Conservation (phyloP, 2,888 invertebrate genomes). For the Automeris io region DNA sequence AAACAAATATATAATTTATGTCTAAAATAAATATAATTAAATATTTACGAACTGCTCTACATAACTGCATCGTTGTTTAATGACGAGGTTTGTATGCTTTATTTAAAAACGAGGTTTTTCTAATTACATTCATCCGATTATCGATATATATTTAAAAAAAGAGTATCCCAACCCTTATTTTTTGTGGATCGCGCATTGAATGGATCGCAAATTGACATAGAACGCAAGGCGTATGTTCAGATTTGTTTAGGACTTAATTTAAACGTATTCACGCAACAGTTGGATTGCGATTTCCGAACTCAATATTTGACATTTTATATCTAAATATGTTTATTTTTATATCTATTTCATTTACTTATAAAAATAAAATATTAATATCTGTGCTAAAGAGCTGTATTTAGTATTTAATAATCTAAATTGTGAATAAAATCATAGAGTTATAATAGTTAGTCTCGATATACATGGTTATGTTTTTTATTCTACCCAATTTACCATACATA, state of each 20-base stretch:
- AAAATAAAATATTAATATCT: no score
- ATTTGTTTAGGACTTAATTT: slow-evolving; percentile 61
- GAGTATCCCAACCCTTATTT: slow-evolving; percentile 28
- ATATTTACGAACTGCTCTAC: no score
- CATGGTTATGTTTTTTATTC: no score
- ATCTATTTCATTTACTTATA: background rate
- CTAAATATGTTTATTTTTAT: background rate
- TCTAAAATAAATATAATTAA: background rate
- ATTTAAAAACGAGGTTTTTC: no score
- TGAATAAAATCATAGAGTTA: no score
- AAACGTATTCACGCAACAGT: slow-evolving; percentile 43
- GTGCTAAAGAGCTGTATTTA: no score
- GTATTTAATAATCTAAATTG: no score
- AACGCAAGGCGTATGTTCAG: slow-evolving; percentile 49
- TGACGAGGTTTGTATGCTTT: no score
- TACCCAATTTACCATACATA: no score
- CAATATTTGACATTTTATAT: slow-evolving; percentile 1
- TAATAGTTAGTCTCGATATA: no score
- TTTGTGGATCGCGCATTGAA: slow-evolving; percentile 47
- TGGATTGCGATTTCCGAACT: slow-evolving; percentile 8
- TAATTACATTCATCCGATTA: background rate
- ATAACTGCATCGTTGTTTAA: no score
- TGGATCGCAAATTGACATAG: slow-evolving; percentile 62
- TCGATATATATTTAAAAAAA: slow-evolving; percentile 16
- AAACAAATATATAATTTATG: no score